Conservation (phyloP, 2,888 invertebrate genomes). For the Chelonus formosanus region DNA sequence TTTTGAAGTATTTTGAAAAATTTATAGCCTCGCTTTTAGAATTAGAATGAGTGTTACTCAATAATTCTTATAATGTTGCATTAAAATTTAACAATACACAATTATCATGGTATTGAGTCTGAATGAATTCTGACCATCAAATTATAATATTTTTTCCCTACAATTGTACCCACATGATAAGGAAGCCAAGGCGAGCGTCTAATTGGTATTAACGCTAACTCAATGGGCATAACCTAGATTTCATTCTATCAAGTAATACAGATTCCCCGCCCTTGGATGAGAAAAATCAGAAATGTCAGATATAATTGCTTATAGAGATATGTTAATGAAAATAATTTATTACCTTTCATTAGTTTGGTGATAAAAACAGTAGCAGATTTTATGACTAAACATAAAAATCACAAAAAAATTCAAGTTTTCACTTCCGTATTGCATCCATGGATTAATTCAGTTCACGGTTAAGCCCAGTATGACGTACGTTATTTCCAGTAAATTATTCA, state of each 20-base stretch:
- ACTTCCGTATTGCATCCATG: slow-evolving; percentile 30
- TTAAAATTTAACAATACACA: too few relatives aligned
- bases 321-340: slow-evolving; percentile 14
- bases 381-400: neutral
- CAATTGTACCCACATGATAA: slow-evolving; percentile 36
- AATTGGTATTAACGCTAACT: slow-evolving; percentile 42
- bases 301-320: slow-evolving; percentile 34
- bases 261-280: slow-evolving; percentile 38
- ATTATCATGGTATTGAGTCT: neutral
- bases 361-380: neutral
- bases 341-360: neutral
- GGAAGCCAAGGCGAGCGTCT: slow-evolving; percentile 45
- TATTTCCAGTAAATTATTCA: slow-evolving; percentile 4
- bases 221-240: slow-evolving; percentile 46
- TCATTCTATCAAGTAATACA: slow-evolving; percentile 35
- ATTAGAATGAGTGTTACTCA: too few relatives aligned
- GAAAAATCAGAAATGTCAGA: slow-evolving; percentile 37
- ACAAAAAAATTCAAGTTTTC: slow-evolving; percentile 7
- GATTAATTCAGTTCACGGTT: slow-evolving; percentile 42
- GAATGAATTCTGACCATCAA: neutral
- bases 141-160: slow-evolving; percentile 32
- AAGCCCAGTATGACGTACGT: slow-evolving; percentile 38
- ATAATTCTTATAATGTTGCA: too few relatives aligned
- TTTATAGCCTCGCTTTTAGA: too few relatives aligned
- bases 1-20: neutral